Base-by-base conservation (phyloP, 1,140 invertebrate species). In the Cyclina sinensis region DNA sequence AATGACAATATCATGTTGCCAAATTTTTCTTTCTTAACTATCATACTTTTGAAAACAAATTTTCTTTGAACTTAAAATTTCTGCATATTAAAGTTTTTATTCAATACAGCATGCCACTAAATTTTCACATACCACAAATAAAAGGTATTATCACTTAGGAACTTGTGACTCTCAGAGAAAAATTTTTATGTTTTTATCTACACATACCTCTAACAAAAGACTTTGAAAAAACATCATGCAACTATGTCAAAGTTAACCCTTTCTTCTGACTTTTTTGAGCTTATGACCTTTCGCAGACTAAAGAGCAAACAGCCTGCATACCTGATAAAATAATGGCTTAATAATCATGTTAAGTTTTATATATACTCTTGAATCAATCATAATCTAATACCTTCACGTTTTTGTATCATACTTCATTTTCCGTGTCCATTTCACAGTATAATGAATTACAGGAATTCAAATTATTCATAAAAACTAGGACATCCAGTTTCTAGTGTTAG, bases 401-500 rank as follows among this genome's bases (percentile, higher is more conserved):
- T 37, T 3, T 3, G 30, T 11, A 24, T n/a, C 9, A 16, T 57
- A 78, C 46, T 35, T 78, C 74, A 78, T 48, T 54, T 37, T 78
- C 27, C 46, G 21, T 30, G 5, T n/a, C n/a, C 32, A 0, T 54
- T 78, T 78, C 74, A 78, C 74, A 78, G 43, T 78, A 51, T 37
- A 78, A 78, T 78, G 74, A 51, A 16, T 78, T 5, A 30, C 74
- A 57, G 74, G 74, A 78, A 78, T 78, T 14, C 48, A 18, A 78
- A 78, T 78, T 78, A 78, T 78, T 78, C 54, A 7, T 12, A n/a
- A 78, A n/a, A 78, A 51, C n/a, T 78, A 54, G 74, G 74, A 78
- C 74, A 78, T 14, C 24, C 27, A 78, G 39, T 74, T 30, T 32
- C 70, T 27, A n/a, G 24, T 62, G 18, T 9, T 62, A 62, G 4